A percentile compares a stretch with the other conserved stretches of the same genome.
These are phyloP conservation scores for Mus caroli DNA, from an alignment of 2,797 vertebrate species.

Conservation along the genomic window DNA sequence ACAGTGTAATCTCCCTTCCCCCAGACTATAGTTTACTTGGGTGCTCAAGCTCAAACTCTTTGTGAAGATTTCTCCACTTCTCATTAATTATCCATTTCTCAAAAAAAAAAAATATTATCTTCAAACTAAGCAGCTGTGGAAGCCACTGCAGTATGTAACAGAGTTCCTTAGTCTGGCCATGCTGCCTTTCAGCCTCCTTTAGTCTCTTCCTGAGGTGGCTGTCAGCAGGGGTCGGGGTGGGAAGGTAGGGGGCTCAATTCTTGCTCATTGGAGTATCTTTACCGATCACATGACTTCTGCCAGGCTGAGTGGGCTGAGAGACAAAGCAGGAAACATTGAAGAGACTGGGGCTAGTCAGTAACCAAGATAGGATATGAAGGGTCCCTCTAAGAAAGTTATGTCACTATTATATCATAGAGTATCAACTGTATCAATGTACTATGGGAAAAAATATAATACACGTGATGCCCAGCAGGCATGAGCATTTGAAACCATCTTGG, in stretches of 20 bases:
- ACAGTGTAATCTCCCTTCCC: not conserved
- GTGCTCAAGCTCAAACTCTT: not conserved
- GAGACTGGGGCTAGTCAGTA: not conserved
- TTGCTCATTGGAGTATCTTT: not conserved
- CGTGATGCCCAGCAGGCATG: not conserved
- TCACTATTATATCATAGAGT: too few species aligned
- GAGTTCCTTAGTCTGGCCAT: not conserved
- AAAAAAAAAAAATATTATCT: too few species aligned
- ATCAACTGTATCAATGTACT: rapidly evolving
- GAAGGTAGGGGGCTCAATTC: not conserved
- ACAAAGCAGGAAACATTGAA: not conserved
- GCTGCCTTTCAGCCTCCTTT: not conserved
- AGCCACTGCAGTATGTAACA: rapidly evolving
- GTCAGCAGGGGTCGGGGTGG: not conserved
- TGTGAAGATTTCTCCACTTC: not conserved
- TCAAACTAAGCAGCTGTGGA: not conserved
- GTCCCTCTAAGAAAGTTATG: not conserved
- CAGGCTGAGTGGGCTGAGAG: not conserved
- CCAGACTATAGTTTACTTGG: not conserved
- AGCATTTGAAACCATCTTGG: not conserved
- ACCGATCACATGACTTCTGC: not conserved
- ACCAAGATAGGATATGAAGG: not conserved
- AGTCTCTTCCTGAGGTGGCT: not conserved
- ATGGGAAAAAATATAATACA: not conserved
- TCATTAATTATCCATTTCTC: not conserved